Evolutionary conservation across 2,113 vertebrate species (phyloP), one percentile per base, ranked within the genome.

Genomic region (Pagrus major): DNA sequence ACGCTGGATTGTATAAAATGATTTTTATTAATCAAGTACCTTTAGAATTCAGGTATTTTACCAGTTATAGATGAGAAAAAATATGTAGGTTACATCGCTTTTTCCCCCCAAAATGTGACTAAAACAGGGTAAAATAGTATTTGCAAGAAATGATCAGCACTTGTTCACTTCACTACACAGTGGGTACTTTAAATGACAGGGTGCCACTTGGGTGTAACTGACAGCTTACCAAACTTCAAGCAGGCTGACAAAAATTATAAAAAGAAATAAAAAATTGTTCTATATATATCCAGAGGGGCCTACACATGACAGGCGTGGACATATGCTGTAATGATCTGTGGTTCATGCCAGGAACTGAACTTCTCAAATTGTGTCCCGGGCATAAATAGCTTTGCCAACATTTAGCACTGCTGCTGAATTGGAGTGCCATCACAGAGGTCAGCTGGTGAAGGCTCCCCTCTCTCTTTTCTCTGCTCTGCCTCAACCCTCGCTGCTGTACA

Each of bases 401-500:
- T 61, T 69, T 41, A 75, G 84, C 70, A 39, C 78, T 75, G 81
- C 88, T 70, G 84, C 80, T 86, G 84, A 87, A 81, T 15, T 71
- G 78, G 82, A 88, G 86, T 71, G 84, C 85, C 81, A 64, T 87
- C 82, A 79, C 84, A 90, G 84, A 87, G 88, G 90, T 93, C 84
- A 76, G 69, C 80, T 82, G 84, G 49, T 87, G 70, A 81, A 56
- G 6, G 31, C 81, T 20, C 63, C 55, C 65, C 27, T n/a, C n/a
- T n/a, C 47, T 54, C 78, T 73, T 81, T 1, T 23, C 49, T 68
- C 61, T 79, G 58, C 77, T 89, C 91, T 94, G 93, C 94, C 94
- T 95, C 94, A 94, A 94, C 94, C 93, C 94, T 91, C 89, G 78
- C 82, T 88, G 86, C 91, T 91, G 88, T 90, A 93, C 84, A 93